Evolutionary conservation across 1,140 invertebrate species (phyloP), one percentile per base, ranked within the genome.

Genomic region (Drosophila subobscura): DNA sequence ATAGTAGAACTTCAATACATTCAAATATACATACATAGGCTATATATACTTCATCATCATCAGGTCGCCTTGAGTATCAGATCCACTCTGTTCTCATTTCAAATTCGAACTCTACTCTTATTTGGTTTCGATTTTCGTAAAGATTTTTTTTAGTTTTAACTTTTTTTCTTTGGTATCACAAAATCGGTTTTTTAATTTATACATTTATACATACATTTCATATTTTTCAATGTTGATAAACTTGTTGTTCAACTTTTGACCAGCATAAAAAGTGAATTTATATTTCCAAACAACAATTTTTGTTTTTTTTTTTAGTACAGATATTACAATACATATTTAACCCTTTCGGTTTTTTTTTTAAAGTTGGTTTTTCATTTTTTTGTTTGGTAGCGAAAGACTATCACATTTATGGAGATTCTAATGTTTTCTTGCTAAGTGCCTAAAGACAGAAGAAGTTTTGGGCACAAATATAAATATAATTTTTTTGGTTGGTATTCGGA

Each of bases 381-480:
- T 56, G 68, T 56, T 74, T 53, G 56, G 70, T 79, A 79, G 63
- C 71, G 77, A 79, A 75, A 79, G 59, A 79, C 73, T 85, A 85
- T 85, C 81, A 85, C 81, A 85, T 72, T 86, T 81, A 77, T 68
- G 72, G 68, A 85, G 74, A 64, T 81, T 86, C 81, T 4, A 55
- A 37, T 37, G 33, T 4, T 37, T 37, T 29, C 27, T 67, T 73
- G 64, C 49, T 63, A 47, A 55, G 42, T 51, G 55, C 54, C 54
- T 33, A 3, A 10, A 51, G 79, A 12, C 55, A 44, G 59, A 47
- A 66, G 75, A 84, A 59, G 74, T 55, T 68, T 71, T 60, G 58
- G 61, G 72, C 42, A 79, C 33, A 76, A 44, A 72, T 14, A 60
- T 46, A 60, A 8, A 68, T 61, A 51, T 5, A 55, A 7, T 54